Evolutionary conservation across 2,888 invertebrate genomes (phyloP).

Genomic region (Agrenia bidenticulata): DNA sequence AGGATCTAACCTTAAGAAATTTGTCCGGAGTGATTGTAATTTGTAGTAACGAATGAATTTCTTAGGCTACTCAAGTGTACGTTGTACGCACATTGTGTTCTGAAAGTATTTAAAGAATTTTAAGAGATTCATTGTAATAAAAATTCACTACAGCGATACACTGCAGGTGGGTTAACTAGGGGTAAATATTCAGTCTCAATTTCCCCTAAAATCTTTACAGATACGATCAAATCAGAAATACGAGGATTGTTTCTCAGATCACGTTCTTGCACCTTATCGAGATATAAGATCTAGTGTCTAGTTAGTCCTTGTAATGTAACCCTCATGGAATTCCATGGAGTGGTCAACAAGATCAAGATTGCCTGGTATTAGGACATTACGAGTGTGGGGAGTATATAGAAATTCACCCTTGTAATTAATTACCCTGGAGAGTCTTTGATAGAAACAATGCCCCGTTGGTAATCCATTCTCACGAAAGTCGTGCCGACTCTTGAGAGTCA

Average conservation of each 20-base stretch:
- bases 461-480: slow-evolving; percentile 23
- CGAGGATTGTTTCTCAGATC: slow-evolving; percentile 2
- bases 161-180: not conserved
- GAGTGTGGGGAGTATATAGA: slow-evolving; percentile 5
- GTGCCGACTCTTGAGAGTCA: slow-evolving; percentile 20
- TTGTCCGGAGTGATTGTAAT: too few species aligned
- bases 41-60: too few species aligned
- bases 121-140: too few species aligned
- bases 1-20: too few species aligned
- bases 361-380: not conserved
- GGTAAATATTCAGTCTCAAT: not conserved
- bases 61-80: too few species aligned
- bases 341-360: slow-evolving; percentile 7
- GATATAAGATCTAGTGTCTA: slow-evolving; percentile 9
- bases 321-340: slow-evolving; percentile 6
- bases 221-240: too few species aligned
- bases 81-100: too few species aligned
- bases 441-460: slow-evolving; percentile 19
- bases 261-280: slow-evolving; percentile 13
- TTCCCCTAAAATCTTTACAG: not conserved
- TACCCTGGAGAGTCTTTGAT: slow-evolving; percentile 16
- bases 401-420: slow-evolving; percentile 21
- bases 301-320: not conserved
- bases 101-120: too few species aligned
- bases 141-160: not conserved